Base-by-base conservation (phyloP, 2,113 vertebrate species). In the Cavia porcellus region DNA sequence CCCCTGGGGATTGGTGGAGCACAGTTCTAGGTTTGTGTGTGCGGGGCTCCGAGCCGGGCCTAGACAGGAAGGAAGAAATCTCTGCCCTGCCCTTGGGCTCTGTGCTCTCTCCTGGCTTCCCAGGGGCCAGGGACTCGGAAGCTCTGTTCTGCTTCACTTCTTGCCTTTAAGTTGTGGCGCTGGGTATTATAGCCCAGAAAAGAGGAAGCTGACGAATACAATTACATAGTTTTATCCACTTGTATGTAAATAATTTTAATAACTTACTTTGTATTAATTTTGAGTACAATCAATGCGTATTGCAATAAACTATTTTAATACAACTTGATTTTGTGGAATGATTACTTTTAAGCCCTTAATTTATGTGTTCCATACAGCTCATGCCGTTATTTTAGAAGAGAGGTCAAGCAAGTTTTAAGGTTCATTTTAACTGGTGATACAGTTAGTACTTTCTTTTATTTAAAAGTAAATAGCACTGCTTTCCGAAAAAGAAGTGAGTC, bases 251-350 rank as follows among this genome's bases (percentile, higher is more conserved):
- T 98, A 98, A 98, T 98, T 95, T 97, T 97, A 97, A 98, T 98
- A 98, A 96, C 97, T 98, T 98, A 96, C 97, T 98, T 98, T 98
- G 97, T 99, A 98, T 98, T 98, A 97, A 98, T 98, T 98, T 98
- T 98, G 94, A 98, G 92, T 94, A 97, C 92, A 97, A 62, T 94
- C 42, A 97, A 95, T 98, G 96, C 97, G 98, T 98, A 98, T 97
- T 98, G 97, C 98, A 99, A 98, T 99, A 99, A 99, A 99, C 94
- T 99, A 98, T 98, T 98, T 99, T 98, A 98, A 97, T 98, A 99
- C 95, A 83, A 97, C 89, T 81, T 38, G 42, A 47, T 47, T 86
- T 91, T 62, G 96, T 91, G 0, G 52, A 91, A 32, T 95, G 77
- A 64, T 94, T 97, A 82, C 35, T 59, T 96, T 94, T 79, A 24